These are phyloP conservation scores for Junonia oenone DNA, from an alignment of 2,888 invertebrate species.

Conservation along the genomic window DNA sequence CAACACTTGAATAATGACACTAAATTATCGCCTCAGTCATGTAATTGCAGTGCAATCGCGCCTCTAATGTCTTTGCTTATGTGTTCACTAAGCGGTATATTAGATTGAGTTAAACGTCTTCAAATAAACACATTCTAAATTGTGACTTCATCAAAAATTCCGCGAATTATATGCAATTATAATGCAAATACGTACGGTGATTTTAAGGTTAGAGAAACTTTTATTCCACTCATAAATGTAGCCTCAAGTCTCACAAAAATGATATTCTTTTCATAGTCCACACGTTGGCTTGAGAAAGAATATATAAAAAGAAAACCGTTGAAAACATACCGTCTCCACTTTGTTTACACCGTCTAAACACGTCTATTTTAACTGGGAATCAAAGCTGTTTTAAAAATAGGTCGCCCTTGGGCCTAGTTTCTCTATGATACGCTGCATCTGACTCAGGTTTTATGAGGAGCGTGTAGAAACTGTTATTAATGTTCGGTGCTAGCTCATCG, in stretches of 20 bases:
- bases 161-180: neutral
- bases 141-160: neutral
- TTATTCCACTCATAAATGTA: neutral
- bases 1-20: slow-evolving; percentile 48
- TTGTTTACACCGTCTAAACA: slow-evolving; percentile 22
- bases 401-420: slow-evolving; percentile 39
- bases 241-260: neutral
- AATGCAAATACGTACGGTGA: neutral
- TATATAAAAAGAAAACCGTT: slow-evolving; percentile 6
- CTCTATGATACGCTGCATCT: slow-evolving; percentile 7
- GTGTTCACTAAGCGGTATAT: slow-evolving; percentile 33
- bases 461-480: slow-evolving; percentile 25
- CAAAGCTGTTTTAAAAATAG: slow-evolving; percentile 42
- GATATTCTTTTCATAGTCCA: neutral
- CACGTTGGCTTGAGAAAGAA: neutral
- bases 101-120: slow-evolving; percentile 8
- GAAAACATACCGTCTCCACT: slow-evolving; percentile 13
- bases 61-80: slow-evolving; percentile 26
- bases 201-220: neutral
- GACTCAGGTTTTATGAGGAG: slow-evolving; percentile 13
- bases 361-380: slow-evolving; percentile 22
- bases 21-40: slow-evolving; percentile 57
- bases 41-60: slow-evolving; percentile 55
- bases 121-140: neutral
- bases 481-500: slow-evolving; percentile 40